phyloP scores from a whole-genome alignment of 2,888 invertebrate species.

The Rotaria sp. region DNA sequence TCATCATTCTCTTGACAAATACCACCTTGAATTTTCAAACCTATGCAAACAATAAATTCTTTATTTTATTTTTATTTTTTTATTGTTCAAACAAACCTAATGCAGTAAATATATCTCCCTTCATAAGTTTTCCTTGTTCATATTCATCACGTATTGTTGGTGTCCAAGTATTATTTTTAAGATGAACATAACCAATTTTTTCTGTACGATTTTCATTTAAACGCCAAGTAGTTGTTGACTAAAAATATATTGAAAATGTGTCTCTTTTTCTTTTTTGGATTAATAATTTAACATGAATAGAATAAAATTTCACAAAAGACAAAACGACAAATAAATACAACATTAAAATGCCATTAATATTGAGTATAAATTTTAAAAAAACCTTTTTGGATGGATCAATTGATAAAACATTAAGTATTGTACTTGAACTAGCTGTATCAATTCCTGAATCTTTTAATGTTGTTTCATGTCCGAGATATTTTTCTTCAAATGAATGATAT shows the following conservation, averaged over 20 bases:
- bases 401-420: not conserved
- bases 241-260: not conserved
- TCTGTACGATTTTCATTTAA: not conserved
- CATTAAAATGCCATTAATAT: not conserved
- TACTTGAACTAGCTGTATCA: slow-evolving; percentile 27
- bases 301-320: not conserved
- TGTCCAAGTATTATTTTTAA: not conserved
- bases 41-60: not conserved
- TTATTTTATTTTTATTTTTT: not conserved
- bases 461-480: not conserved
- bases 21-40: slow-evolving; percentile 13
- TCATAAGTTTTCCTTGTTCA: not conserved
- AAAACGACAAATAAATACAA: not conserved
- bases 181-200: not conserved
- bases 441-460: slow-evolving; percentile 22
- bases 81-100: not conserved
- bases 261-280: no score
- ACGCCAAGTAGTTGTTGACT: slow-evolving; percentile 7
- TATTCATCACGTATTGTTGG: not conserved
- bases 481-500: slow-evolving; percentile 15
- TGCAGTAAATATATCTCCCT: not conserved
- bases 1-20: not conserved
- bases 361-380: not conserved
- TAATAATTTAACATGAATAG: not conserved
- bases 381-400: not conserved